Evolutionary conservation across 2,888 invertebrate species (phyloP).

Genomic region (Ceratothoa steindachneri): DNA sequence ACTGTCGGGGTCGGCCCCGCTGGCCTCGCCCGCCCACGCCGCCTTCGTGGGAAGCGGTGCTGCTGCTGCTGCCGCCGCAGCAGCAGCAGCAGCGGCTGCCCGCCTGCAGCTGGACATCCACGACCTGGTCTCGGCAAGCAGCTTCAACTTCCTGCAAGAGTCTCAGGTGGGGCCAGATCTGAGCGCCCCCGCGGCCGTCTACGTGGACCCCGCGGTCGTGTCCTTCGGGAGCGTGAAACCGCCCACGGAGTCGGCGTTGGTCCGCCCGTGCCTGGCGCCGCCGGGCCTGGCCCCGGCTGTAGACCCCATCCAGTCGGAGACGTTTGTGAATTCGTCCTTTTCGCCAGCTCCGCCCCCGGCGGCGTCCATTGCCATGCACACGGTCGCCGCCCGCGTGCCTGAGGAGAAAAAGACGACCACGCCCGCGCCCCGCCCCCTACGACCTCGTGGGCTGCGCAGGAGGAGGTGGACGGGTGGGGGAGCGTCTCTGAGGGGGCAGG

Average conservation of each 20-base stretch:
- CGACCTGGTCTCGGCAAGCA: slow-evolving; percentile 37
- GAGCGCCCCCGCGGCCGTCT: slow-evolving; percentile 56
- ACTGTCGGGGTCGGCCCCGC: too few species aligned
- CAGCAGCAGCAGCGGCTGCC: not conserved
- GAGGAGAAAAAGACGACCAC: not conserved
- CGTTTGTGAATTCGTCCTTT: not conserved
- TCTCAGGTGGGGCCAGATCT: slow-evolving; percentile 62
- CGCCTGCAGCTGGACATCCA: slow-evolving; percentile 22
- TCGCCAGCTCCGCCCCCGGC: not conserved
- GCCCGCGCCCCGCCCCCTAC: not conserved
- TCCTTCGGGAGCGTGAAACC: slow-evolving; percentile 48
- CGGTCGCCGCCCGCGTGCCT: slow-evolving; percentile 17
- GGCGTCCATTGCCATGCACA: slow-evolving; percentile 8
- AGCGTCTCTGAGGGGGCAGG: slow-evolving; percentile 20
- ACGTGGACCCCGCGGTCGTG: slow-evolving; percentile 55
- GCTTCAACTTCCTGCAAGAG: slow-evolving; percentile 67
- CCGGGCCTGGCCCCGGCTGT: not conserved
- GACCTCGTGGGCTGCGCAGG: slow-evolving; percentile 3
- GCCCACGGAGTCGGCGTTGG: not conserved
- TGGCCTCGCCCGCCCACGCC: not conserved
- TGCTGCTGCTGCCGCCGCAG: not conserved
- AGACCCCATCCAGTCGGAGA: not conserved
- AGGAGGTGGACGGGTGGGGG: not conserved
- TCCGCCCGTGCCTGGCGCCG: slow-evolving; percentile 21
- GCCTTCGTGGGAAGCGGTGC: not conserved